Percentiles rank a stretch among this genome's conserved stretches.
Evolutionary conservation across 2,888 invertebrate species (phyloP).

Genomic region (Aphelenchoides bicaudatus): DNA sequence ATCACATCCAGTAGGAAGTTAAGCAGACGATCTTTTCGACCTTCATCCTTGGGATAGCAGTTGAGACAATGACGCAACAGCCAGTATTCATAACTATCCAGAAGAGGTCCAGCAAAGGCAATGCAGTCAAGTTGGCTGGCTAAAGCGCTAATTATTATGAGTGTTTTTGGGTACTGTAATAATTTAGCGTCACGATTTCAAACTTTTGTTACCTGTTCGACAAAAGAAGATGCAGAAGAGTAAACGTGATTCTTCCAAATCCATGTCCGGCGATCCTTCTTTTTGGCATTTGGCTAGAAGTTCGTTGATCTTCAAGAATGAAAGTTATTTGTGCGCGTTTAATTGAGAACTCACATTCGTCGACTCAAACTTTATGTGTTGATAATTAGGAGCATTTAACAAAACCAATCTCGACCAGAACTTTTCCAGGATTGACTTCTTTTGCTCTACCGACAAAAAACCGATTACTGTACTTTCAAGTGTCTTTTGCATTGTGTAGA

Average conservation of each 20-base stretch:
- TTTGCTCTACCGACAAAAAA: constrained; percentile 20
- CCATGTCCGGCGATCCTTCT: constrained; percentile 13
- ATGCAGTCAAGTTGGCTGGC: constrained; percentile 21
- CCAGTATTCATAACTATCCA: constrained; percentile 41
- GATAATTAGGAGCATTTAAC: constrained; percentile 21
- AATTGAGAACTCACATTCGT: neutral
- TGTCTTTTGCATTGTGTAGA: constrained; percentile 11
- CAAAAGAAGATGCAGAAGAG: constrained; percentile 38
- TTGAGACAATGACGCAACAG: constrained; percentile 33
- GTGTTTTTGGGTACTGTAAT: neutral
- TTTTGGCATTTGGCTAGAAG: neutral
- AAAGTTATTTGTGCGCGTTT: constrained; percentile 13
- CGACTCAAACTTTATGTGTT: neutral
- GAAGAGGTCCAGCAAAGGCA: constrained; percentile 25
- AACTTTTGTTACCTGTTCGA: constrained; percentile 24
- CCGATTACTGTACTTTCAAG: constrained; percentile 26
- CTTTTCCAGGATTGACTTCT: constrained; percentile 15
- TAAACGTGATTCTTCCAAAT: constrained; percentile 39
- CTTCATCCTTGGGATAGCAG: constrained; percentile 27
- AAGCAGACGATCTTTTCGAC: too few species aligned
- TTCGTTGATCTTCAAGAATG: neutral
- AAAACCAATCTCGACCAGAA: constrained; percentile 23
- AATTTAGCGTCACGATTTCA: neutral
- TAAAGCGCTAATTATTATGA: neutral
- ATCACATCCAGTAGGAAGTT: too few species aligned